A percentile compares a stretch with the other conserved stretches of the same genome.
Evolutionary conservation across 1,140 invertebrate genomes (phyloP).

Genomic region (Sesamia nonagrioides): DNA sequence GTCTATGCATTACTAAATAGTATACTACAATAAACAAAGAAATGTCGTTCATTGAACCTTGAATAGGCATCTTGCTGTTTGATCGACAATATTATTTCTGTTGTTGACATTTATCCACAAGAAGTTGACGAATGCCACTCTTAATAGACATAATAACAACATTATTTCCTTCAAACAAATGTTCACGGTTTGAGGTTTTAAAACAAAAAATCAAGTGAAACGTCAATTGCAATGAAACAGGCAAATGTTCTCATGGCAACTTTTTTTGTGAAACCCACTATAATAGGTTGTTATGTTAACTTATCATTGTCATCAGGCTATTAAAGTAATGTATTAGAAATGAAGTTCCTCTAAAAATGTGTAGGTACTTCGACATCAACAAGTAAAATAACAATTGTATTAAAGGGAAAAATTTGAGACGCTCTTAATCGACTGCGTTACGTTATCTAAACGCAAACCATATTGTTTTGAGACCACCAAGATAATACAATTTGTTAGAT

Average conservation of each 20-base stretch:
- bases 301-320: conserved; percentile 39
- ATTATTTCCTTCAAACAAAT: conserved; percentile 35
- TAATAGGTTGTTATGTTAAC: conserved; percentile 50
- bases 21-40: background rate
- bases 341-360: conserved; percentile 26
- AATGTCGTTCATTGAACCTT: background rate
- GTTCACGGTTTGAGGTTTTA: conserved; percentile 54
- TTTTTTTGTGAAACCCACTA: conserved; percentile 54
- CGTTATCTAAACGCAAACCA: too few species aligned
- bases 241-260: conserved; percentile 61
- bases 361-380: background rate
- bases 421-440: background rate
- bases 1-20: too few species aligned
- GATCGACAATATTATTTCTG: background rate
- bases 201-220: conserved; percentile 60
- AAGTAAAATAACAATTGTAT: background rate
- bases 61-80: background rate
- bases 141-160: conserved; percentile 2
- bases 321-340: conserved; percentile 43
- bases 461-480: too few species aligned
- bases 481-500: too few species aligned
- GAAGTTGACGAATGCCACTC: conserved; percentile 3
- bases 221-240: conserved; percentile 54
- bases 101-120: conserved; percentile 13
- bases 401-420: background rate